Conservation (phyloP, 2,797 vertebrate species). For the Manis crassicaudata region DNA sequence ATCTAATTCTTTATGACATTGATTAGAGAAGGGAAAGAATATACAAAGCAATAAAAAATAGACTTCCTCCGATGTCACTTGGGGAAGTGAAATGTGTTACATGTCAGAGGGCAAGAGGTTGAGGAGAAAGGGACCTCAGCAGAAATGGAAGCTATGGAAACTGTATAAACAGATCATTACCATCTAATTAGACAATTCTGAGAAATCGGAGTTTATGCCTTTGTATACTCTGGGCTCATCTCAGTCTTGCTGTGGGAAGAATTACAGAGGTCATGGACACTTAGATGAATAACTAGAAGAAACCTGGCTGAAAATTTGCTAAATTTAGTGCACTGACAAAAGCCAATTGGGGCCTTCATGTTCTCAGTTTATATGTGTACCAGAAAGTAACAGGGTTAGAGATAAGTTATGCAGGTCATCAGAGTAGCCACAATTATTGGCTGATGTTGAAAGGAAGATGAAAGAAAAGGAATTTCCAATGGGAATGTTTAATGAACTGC, state of each 20-base stretch:
- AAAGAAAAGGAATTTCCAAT: conserved; percentile 63
- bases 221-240: neutral
- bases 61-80: conserved; percentile 25
- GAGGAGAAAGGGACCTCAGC: neutral
- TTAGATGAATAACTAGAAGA: conserved; percentile 57
- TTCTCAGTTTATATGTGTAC: conserved; percentile 54
- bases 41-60: conserved; percentile 14
- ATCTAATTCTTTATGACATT: conserved; percentile 30
- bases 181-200: conserved; percentile 43
- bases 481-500: conserved; percentile 71
- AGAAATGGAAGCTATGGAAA: conserved; percentile 37
- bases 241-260: conserved; percentile 43
- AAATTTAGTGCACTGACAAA: conserved; percentile 69
- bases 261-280: conserved; percentile 42
- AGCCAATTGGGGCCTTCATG: conserved; percentile 19
- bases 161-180: conserved; percentile 53
- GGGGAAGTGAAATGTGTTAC: conserved; percentile 29
- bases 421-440: conserved; percentile 50
- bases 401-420: conserved; percentile 24
- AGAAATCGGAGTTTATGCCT: conserved; percentile 1
- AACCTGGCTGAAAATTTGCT: conserved; percentile 46
- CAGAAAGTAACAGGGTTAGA: conserved; percentile 41
- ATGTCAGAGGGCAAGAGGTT: neutral
- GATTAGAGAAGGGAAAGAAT: conserved; percentile 36
- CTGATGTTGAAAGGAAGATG: conserved; percentile 53